These are phyloP conservation scores for Drosophila greeni DNA, from an alignment of 2,888 invertebrate genomes.

Conservation along the genomic window DNA sequence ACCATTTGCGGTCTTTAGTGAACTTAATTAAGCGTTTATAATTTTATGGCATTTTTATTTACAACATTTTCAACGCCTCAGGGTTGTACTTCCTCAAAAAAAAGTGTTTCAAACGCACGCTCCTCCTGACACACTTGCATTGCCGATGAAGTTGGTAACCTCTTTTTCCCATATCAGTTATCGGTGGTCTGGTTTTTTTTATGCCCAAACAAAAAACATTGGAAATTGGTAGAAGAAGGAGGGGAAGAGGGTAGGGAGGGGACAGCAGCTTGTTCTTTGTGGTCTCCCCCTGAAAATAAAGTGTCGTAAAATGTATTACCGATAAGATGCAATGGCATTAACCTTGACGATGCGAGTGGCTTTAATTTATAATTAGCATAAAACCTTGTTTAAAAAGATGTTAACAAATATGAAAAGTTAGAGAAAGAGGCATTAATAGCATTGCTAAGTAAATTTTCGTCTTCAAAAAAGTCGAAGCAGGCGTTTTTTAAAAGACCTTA, in stretches of 20 bases:
- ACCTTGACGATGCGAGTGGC: constrained; percentile 18
- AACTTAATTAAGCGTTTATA: constrained; percentile 51
- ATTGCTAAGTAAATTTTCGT: too few relatives aligned
- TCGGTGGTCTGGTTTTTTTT: constrained; percentile 14
- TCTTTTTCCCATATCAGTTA: background rate
- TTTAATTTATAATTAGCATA: constrained; percentile 16
- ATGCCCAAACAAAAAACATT: constrained; percentile 11
- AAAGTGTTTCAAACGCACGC: constrained; percentile 12
- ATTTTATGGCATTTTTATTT: constrained; percentile 33
- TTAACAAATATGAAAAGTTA: background rate
- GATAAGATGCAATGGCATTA: constrained; percentile 34
- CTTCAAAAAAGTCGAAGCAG: too few relatives aligned
- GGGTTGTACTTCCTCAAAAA: constrained; percentile 15
- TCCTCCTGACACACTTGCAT: constrained; percentile 41
- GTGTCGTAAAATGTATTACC: constrained; percentile 18
- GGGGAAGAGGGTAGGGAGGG: background rate
- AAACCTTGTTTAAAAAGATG: background rate
- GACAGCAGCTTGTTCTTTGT: constrained; percentile 25
- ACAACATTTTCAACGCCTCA: constrained; percentile 24
- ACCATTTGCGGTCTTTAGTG: constrained; percentile 40
- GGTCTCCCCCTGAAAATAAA: constrained; percentile 12
- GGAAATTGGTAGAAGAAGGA: background rate
- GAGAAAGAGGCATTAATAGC: too few relatives aligned
- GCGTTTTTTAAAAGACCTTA: too few relatives aligned
- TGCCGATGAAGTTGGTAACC: constrained; percentile 7